Evolutionary conservation across 2,113 vertebrate genomes (phyloP), one percentile per base, ranked within the genome.

Genomic region (Labeo catla): DNA sequence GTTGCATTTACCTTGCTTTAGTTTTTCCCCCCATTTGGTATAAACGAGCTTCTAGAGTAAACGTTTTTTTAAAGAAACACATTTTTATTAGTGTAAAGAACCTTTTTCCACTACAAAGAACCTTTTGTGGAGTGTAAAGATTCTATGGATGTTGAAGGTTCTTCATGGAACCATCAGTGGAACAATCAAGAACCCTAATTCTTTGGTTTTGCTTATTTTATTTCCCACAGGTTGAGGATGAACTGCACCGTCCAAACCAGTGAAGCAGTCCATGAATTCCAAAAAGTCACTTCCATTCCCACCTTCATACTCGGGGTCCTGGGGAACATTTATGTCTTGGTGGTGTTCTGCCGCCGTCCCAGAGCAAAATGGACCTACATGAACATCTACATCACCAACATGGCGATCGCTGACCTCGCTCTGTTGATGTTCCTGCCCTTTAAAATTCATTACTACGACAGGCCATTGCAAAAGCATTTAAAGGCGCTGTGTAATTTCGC

Each of bases 331-430:
- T 10, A 91, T 61, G 94, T 95, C 0, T 86, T 96, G 70, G 94
- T 94, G 92, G 88, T 93, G 16, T 93, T 96, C 87, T 94, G 91
- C 90, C 81, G 80, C 76, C 94, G 88, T 63, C 43, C 94, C 88
- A 92, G 57, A 68, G 91, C 49, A 0, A 16, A 76, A 0, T 96
- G 95, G 95, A 95, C 92, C 0, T 94, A 95, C 91, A 94, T 95
- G 28, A 93, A 89, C 16, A 57, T 96, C 73, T 96, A 96, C 89
- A 94, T 96, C 93, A 91, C 89, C 89, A 96, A 93, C 86, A 93
- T 96, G 83, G 87, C 94, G 0, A 0, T 88, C 0, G 92, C 95
- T 0, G 96, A 97, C 90, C 90, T 91, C 16, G 91, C 88, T 50
- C 87, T 95, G 63, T 90, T 96, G 34, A 88, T 93, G 2, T 57